Evolutionary conservation across 2,797 vertebrate species (phyloP).

Genomic region (Smutsia temminckii): DNA sequence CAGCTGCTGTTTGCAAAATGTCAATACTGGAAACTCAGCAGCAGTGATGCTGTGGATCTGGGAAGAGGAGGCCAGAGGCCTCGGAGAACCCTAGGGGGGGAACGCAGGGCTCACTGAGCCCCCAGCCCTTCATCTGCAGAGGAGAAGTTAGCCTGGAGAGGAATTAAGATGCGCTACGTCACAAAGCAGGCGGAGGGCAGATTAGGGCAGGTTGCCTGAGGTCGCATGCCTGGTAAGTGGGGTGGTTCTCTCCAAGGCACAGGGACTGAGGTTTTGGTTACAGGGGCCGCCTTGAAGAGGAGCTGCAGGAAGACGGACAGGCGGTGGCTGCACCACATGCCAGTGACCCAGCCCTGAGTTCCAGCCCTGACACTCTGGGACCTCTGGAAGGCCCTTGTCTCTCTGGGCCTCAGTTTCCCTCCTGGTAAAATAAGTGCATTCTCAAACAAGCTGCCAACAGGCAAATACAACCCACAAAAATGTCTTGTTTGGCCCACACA

Average conservation of each 20-base stretch:
- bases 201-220: fast-evolving
- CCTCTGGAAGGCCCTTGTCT: neutral
- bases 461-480: slow-evolving; percentile 42
- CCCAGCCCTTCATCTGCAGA: neutral
- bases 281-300: neutral
- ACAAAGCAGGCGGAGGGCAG: neutral
- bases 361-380: neutral
- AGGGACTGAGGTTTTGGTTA: neutral
- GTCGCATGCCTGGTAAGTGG: neutral
- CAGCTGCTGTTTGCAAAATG: slow-evolving; percentile 44
- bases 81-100: fast-evolving
- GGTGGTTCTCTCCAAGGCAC: neutral
- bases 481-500: slow-evolving; percentile 75
- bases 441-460: slow-evolving; percentile 36
- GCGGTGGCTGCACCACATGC: fast-evolving
- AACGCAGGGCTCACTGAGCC: neutral
- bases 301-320: fast-evolving
- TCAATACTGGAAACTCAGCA: slow-evolving; percentile 1
- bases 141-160: neutral
- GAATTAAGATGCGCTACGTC: neutral
- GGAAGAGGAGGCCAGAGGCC: neutral
- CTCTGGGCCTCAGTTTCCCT: slow-evolving; percentile 54
- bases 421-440: neutral
- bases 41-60: neutral
- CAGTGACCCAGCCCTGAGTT: neutral